Conservation (phyloP, 2,113 vertebrate genomes). For the Sprattus sprattus region DNA sequence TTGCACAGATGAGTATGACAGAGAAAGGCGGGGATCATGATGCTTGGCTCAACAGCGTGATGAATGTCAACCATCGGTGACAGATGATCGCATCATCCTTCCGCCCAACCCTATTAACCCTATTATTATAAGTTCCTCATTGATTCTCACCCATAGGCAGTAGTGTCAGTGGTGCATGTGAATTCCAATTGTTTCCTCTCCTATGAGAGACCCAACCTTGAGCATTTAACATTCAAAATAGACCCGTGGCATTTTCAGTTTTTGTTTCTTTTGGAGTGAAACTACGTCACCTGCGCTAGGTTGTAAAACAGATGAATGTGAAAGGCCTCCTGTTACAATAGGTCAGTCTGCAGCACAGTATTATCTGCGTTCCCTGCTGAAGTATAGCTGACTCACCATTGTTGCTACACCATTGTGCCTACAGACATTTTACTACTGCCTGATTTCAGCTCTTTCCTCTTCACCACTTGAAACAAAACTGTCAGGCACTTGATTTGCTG, state of each 20-base stretch:
- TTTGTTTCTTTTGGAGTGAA: neutral
- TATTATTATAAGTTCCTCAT: neutral
- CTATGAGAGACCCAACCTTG: neutral
- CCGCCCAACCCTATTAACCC: too few species aligned
- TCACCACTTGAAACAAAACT: neutral
- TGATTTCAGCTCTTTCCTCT: neutral
- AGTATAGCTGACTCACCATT: neutral
- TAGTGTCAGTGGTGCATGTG: neutral
- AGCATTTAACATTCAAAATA: neutral
- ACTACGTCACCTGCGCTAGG: neutral
- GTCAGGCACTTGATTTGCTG: constrained; percentile 8
- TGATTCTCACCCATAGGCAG: neutral
- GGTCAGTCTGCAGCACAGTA: neutral
- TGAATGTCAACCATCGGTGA: too few species aligned
- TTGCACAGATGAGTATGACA: neutral
- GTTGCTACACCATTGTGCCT: neutral
- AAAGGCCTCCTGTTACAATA: neutral
- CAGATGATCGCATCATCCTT: too few species aligned
- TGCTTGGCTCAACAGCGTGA: too few species aligned
- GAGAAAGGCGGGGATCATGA: too few species aligned
- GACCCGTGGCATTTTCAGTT: neutral
- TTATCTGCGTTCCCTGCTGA: neutral
- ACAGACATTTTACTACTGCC: neutral
- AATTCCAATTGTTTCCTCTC: neutral
- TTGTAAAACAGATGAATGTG: neutral